Percentiles rank a stretch among this genome's conserved stretches.
Conservation (phyloP, 2,797 vertebrate genomes). For the Onychomys arenicola region DNA sequence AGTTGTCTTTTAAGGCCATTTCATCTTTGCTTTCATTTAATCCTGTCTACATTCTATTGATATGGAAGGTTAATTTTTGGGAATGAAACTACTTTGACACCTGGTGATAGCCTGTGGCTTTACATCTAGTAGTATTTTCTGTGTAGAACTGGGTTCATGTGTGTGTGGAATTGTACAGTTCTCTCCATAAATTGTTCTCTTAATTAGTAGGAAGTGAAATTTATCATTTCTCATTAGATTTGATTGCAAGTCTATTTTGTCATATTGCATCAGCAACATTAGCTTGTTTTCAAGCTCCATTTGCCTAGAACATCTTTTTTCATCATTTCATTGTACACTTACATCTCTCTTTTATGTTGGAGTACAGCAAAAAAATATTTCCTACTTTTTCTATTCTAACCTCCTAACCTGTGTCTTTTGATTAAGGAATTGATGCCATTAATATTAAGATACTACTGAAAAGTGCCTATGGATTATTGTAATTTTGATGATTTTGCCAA, state of each 20-base stretch:
- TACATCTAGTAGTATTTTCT: not conserved
- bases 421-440: too few relatives aligned
- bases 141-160: not conserved
- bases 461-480: too few relatives aligned
- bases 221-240: not conserved
- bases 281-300: not conserved
- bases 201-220: too few relatives aligned
- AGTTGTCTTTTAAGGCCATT: not conserved
- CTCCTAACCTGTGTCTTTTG: too few relatives aligned
- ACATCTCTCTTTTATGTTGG: too few relatives aligned
- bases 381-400: too few relatives aligned
- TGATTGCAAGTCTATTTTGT: not conserved
- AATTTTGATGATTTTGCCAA: too few relatives aligned
- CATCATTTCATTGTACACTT: too few relatives aligned
- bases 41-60: not conserved
- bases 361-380: too few relatives aligned
- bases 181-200: too few relatives aligned
- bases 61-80: not conserved
- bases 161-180: too few relatives aligned
- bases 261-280: not conserved
- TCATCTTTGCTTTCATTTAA: not conserved
- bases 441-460: too few relatives aligned
- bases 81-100: not conserved
- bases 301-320: not conserved
- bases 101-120: not conserved